A percentile compares a stretch with the other conserved stretches of the same genome.
These are phyloP conservation scores for Diadema setosum DNA, from an alignment of 35 echinoderm and acorn worm genomes.

Conservation along the genomic window DNA sequence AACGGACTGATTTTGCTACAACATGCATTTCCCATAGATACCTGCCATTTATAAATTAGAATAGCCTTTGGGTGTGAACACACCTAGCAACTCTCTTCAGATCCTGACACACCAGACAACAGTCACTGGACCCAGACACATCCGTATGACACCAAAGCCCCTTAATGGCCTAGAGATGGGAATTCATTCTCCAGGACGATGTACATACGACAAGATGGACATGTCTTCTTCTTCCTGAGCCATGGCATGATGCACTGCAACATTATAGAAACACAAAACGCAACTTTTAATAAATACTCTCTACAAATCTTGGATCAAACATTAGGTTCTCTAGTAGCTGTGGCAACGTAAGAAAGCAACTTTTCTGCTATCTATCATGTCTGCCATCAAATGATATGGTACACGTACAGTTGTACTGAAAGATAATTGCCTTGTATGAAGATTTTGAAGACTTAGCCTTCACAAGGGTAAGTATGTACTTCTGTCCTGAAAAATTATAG, in stretches of 20 bases:
- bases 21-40: no score
- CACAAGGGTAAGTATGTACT: no score
- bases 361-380: neutral
- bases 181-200: conserved; percentile 77
- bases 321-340: neutral
- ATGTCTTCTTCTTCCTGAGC: conserved; percentile 81
- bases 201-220: conserved; percentile 80
- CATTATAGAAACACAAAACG: conserved; percentile 5
- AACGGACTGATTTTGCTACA: no score
- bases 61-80: no score
- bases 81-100: no score
- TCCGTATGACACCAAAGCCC: no score
- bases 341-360: neutral
- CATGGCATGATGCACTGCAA: conserved; percentile 81
- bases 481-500: no score
- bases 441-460: no score
- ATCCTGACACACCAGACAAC: no score
- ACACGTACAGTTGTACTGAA: neutral
- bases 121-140: no score
- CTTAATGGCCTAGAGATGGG: conserved; percentile 40
- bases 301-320: neutral
- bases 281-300: neutral
- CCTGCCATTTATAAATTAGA: no score
- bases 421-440: no score
- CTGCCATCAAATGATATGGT: neutral